Conservation (phyloP, 2,113 vertebrate genomes). For the Muntiacus muntjak region DNA sequence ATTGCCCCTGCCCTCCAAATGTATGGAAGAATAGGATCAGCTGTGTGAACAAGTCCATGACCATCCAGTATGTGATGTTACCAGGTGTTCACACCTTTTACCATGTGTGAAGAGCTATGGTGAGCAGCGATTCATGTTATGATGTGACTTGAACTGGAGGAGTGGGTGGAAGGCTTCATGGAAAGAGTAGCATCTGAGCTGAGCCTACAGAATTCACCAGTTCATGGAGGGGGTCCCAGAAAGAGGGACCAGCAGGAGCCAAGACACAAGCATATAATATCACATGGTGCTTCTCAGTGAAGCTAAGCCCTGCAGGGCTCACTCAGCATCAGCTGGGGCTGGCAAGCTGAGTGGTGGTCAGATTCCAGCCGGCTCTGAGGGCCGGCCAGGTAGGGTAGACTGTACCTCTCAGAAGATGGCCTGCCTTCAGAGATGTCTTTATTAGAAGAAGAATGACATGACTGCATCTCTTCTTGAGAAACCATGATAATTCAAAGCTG, state of each 20-base stretch:
- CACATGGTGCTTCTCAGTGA: not conserved
- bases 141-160: not conserved
- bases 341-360: not conserved
- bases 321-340: not conserved
- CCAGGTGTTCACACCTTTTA: not conserved
- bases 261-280: not conserved
- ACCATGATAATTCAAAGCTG: not conserved
- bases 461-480: not conserved
- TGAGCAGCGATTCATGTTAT: not conserved
- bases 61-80: not conserved
- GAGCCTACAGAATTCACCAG: not conserved
- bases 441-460: not conserved
- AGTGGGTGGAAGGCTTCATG: not conserved
- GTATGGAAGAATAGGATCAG: not conserved
- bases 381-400: not conserved
- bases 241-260: not conserved
- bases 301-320: not conserved
- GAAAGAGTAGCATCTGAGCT: not conserved
- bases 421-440: not conserved
- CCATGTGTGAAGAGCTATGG: not conserved
- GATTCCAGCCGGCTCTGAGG: not conserved
- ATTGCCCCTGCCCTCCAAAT: not conserved
- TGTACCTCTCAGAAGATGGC: not conserved
- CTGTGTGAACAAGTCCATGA: not conserved
- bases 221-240: not conserved